Evolutionary conservation across 2,888 invertebrate genomes (phyloP), one percentile per base, ranked within the genome.

Genomic region (Ophion ventricosus): DNA sequence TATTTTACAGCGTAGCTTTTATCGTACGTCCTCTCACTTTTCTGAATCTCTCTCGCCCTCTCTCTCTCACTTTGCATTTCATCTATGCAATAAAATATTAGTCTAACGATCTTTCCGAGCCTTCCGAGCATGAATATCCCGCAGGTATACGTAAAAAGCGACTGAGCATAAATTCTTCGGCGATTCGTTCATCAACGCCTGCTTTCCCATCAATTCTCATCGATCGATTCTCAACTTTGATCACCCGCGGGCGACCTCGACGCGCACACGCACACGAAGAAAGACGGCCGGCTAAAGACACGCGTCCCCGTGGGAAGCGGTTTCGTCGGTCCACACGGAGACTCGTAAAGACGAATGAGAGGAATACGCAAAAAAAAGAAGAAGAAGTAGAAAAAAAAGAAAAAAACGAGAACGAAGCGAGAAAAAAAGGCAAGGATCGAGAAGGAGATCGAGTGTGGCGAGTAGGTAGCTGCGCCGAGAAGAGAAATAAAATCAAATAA

Each of bases 281-380:
- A 35, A 56, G 66, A 25, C 64, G 56, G 64, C 20, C 70, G 43
- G 64, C 49, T 54, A 17, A 20, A 40, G 66, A 72, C 74, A 80
- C 72, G 82, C 73, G 81, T 89, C 89, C 79, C 89, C 92, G 91
- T 91, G 92, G 90, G 91, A 92, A 92, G 90, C 88, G 88, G 76
- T 86, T 87, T 67, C 69, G 81, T 79, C 81, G 67, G 57, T 66
- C 61, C 80, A 17, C 90, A 87, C 88, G 84, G 88, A 89, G 87
- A 89, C 88, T 88, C 88, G 89, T 88, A 88, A 90, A 91, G 90
- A 89, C 89, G 88, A 88, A 88, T 87, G 88, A 88, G 80, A 83
- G 75, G 88, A 91, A 91, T 90, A 82, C 86, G 80, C 81, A 87
- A 85, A 86, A 88, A 86, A 81, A 73, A 69, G 87, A 83, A 84